Percentiles rank a stretch among this genome's conserved stretches.
Conservation (phyloP, 2,113 vertebrate genomes). For the Trogon melanurus region DNA sequence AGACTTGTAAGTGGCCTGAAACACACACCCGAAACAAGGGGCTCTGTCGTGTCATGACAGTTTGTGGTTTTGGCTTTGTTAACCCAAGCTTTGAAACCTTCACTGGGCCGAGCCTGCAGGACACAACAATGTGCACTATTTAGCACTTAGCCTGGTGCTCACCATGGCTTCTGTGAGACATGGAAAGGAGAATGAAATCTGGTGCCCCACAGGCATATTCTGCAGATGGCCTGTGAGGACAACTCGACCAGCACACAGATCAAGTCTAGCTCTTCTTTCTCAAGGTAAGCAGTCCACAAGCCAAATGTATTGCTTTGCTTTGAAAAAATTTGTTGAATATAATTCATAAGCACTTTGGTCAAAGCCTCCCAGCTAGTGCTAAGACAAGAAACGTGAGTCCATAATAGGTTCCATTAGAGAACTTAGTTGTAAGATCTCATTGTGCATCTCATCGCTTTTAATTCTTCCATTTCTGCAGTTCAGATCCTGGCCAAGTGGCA, state of each 20-base stretch:
- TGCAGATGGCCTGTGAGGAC: neutral
- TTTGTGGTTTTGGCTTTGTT: neutral
- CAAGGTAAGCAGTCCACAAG: neutral
- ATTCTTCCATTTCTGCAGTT: neutral
- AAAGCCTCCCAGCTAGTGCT: neutral
- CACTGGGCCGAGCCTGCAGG: neutral
- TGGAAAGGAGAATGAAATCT: neutral
- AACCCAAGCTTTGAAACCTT: neutral
- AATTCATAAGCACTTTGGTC: neutral
- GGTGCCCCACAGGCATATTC: neutral
- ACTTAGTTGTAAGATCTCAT: neutral
- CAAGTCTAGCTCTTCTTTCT: neutral
- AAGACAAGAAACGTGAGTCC: neutral
- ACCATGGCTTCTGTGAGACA: neutral
- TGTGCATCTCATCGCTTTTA: neutral
- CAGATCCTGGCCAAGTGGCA: neutral
- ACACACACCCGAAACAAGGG: neutral
- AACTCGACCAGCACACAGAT: neutral
- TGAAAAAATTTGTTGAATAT: neutral
- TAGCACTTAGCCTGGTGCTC: neutral
- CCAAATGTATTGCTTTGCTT: neutral
- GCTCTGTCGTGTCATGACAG: accelerated
- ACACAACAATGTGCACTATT: neutral
- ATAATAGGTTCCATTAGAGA: neutral
- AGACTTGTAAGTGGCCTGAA: neutral